Evolutionary conservation across 1,140 invertebrate genomes (phyloP).

Genomic region (Triops longicaudatus): DNA sequence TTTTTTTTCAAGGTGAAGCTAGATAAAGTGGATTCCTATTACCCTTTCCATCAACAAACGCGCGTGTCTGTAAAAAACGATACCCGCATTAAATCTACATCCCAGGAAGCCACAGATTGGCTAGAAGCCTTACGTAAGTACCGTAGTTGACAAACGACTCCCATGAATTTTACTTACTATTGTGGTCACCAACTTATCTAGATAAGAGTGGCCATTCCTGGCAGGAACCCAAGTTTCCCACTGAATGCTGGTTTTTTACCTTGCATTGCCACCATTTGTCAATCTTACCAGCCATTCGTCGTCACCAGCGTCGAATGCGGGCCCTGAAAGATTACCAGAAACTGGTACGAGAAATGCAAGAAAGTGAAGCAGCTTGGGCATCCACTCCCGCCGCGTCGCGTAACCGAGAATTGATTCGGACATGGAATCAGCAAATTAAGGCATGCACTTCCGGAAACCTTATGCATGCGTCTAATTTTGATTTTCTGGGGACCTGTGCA

Average conservation of each 20-base stretch:
- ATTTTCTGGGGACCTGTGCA: slow-evolving; percentile 35
- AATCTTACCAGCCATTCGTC: slow-evolving; percentile 75
- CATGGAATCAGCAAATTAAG: slow-evolving; percentile 68
- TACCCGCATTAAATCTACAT: slow-evolving; percentile 70
- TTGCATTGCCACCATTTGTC: slow-evolving; percentile 87
- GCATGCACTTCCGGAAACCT: slow-evolving; percentile 18
- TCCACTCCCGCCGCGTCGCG: slow-evolving; percentile 59
- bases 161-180: neutral
- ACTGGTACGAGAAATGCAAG: slow-evolving; percentile 75
- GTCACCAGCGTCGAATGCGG: slow-evolving; percentile 71
- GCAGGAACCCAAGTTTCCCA: slow-evolving; percentile 77
- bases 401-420: slow-evolving; percentile 73
- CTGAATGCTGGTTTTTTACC: slow-evolving; percentile 93
- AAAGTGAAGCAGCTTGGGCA: slow-evolving; percentile 72
- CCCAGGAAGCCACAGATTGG: slow-evolving; percentile 71
- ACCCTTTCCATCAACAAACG: slow-evolving; percentile 73
- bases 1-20: slow-evolving; percentile 49
- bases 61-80: slow-evolving; percentile 66
- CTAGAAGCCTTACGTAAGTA: slow-evolving; percentile 54
- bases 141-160: slow-evolving; percentile 15
- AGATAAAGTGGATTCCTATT: slow-evolving; percentile 72
- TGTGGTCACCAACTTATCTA: neutral
- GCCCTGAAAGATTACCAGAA: slow-evolving; percentile 83
- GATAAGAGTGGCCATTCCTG: neutral
- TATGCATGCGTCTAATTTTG: slow-evolving; percentile 8